Evolutionary conservation across 2,797 vertebrate genomes (phyloP), one percentile per base, ranked within the genome.

Genomic region (Lophotriccus pileatus): DNA sequence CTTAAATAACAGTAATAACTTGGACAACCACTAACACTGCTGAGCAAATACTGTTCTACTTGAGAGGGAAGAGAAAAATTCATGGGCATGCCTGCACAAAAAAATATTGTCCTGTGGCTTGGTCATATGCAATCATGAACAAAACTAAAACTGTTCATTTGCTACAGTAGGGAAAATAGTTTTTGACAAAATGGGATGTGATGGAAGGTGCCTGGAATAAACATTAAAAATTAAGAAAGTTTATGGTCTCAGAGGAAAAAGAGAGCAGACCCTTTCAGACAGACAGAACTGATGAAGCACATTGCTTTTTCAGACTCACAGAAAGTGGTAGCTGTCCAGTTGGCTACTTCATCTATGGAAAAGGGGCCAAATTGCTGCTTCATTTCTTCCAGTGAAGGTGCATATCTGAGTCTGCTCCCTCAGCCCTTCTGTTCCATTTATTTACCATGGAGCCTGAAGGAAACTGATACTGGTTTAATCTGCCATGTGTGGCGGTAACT

Each of bases 231-330:
- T 39, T 19, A 75, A 44, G 81, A 30, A 81, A 27, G n/a, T 77
- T 90, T 66, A 56, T 28, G 34, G 44, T 75, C 59, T 92, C 88
- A 70, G 67, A 90, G 67, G 67, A 88, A 92, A 87, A 94, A 74
- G 47, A 90, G 39, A 92, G 59, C 80, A 91, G 84, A 89, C 32
- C 83, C 83, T 86, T 90, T 96, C 77, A 91, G 83, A 82, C 62
- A 88, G 82, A 55, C 80, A 90, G 88, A 84, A 81, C 2, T 76
- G 69, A 79, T 53, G 88, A 82, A 90, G 79, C 36, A 84, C 86
- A 59, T 84, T 84, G 84, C 63, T 89, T 95, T 96, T 92, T 93
- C 86, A 95, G 90, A 70, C 63, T 94, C 55, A n/a, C 88, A 67
- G 36, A 79, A 92, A 43, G 39, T 79, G 27, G 77, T 93, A 59